Percentiles rank a stretch among this genome's conserved stretches.
Evolutionary conservation across 1,140 invertebrate species (phyloP).

Genomic region (Camponotus pennsylvanicus): DNA sequence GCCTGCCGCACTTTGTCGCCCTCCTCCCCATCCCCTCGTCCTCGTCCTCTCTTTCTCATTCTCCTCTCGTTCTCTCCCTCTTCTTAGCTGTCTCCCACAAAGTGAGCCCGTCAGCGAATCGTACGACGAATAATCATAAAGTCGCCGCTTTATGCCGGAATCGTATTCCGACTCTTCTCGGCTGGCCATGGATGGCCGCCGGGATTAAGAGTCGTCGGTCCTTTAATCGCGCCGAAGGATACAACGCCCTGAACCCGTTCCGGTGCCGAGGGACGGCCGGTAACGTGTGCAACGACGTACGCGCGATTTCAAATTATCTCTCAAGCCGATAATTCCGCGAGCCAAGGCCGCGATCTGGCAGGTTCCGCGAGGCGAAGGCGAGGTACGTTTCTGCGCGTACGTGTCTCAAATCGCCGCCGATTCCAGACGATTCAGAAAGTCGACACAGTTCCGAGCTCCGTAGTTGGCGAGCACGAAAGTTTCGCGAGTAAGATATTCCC

Average conservation of each 20-base stretch:
- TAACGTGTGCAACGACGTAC: slow-evolving; percentile 12
- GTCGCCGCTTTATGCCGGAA: slow-evolving; percentile 77
- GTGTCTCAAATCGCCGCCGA: background rate
- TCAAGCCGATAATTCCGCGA: slow-evolving; percentile 29
- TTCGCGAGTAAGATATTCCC: background rate
- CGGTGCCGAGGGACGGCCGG: slow-evolving; percentile 11
- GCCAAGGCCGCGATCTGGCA: background rate
- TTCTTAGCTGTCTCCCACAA: slow-evolving; percentile 71
- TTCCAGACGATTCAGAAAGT: slow-evolving; percentile 12
- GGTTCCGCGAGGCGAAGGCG: background rate
- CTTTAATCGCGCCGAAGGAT: slow-evolving; percentile 75
- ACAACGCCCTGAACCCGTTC: slow-evolving; percentile 69
- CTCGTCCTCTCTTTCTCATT: slow-evolving; percentile 23
- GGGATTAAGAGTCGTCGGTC: slow-evolving; percentile 72
- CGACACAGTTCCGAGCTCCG: background rate
- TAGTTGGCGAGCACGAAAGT: background rate
- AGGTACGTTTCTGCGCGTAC: background rate
- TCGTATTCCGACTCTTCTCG: slow-evolving; percentile 70
- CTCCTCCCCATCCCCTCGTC: slow-evolving; percentile 53
- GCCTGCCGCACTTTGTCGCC: slow-evolving; percentile 71
- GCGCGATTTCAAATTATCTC: slow-evolving; percentile 47
- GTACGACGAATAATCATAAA: slow-evolving; percentile 78
- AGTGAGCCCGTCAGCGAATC: slow-evolving; percentile 76
- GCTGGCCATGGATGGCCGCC: slow-evolving; percentile 47
- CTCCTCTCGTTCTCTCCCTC: slow-evolving; percentile 29